Base-by-base conservation (phyloP, 2,888 invertebrate genomes). In the Podabrus alpinus region DNA sequence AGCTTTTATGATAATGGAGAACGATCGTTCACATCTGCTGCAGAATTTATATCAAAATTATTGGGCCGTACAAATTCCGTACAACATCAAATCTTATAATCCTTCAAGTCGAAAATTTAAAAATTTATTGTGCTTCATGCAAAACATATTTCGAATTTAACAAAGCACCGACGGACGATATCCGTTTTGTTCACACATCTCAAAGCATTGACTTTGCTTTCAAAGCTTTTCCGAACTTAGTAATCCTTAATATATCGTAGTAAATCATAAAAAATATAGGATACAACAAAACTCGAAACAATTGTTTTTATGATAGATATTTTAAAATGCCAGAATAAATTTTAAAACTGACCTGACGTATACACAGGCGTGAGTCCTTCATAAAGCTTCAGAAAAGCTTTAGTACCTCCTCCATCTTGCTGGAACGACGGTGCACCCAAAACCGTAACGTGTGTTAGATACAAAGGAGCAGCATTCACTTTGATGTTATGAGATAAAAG, bases 281-380 rank as follows among this genome's bases (percentile, higher is more conserved):
- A 21, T 3, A 4, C 21, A 21, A 1, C 21, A 21, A 21, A 21
- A 21, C 7, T 21, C 7, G 21, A 21, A 21, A 1, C 2, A 21
- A 3, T 21, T 21, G 21, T n/a, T n/a, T n/a, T n/a, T n/a, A n/a
- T n/a, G n/a, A n/a, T n/a, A n/a, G n/a, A n/a, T n/a, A 13, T 4
- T 29, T 29, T 29, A 29, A 13, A 29, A 29, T n/a, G 13, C 29
- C 13, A 29, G 13, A 29, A 29, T 13, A 29, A 13, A 13, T 29
- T 4, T 11, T n/a, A n/a, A 15, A 17, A 77, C 83, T 83, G 85
- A 92, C 92, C 95, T 79, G 97, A 96, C 0, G 96, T 95, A 86
- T 95, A 96, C 72, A 97, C 94, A 75, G 95, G 95, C 77, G 94
- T 93, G 86, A 96, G 93, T 81, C 96, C 95, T 88, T 97, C 97